Conservation (phyloP, 2,113 vertebrate species). For the Thunnus thynnus region DNA sequence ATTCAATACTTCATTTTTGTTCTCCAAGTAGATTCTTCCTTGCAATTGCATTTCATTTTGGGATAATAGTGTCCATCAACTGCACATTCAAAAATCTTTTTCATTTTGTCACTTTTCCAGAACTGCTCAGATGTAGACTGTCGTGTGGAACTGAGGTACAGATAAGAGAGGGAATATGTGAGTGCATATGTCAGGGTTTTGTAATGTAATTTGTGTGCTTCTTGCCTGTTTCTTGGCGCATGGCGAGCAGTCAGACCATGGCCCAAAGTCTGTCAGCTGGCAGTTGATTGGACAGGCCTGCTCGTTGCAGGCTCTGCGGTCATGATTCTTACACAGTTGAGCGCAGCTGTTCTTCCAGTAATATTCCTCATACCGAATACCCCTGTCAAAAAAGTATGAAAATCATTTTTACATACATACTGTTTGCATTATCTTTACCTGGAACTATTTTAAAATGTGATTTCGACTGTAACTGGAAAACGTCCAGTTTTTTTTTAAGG, state of each 20-base stretch:
- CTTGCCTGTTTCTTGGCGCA: constrained; percentile 90
- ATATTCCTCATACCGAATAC: constrained; percentile 81
- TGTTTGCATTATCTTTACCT: not conserved
- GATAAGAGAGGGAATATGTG: not conserved
- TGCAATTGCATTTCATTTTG: too few species aligned
- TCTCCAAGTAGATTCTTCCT: too few species aligned
- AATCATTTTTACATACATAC: not conserved
- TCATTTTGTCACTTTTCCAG: too few species aligned
- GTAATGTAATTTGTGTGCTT: constrained; percentile 4
- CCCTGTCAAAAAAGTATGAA: constrained; percentile 75
- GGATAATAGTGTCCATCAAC: too few species aligned
- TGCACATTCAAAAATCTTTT: too few species aligned
- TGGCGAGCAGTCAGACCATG: constrained; percentile 93
- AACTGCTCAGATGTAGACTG: too few species aligned
- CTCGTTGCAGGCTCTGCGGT: constrained; percentile 87
- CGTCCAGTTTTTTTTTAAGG: too few species aligned
- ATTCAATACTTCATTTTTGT: too few species aligned
- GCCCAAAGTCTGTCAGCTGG: constrained; percentile 86
- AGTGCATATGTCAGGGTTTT: not conserved
- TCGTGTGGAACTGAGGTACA: not conserved
- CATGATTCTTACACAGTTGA: constrained; percentile 80
- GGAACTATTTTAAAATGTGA: too few species aligned
- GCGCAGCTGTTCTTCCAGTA: constrained; percentile 86
- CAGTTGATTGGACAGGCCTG: constrained; percentile 91
- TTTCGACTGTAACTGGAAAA: too few species aligned